A percentile compares a stretch with the other conserved stretches of the same genome.
Conservation (phyloP, 2,113 vertebrate genomes). For the Herpetotheres cachinnans region DNA sequence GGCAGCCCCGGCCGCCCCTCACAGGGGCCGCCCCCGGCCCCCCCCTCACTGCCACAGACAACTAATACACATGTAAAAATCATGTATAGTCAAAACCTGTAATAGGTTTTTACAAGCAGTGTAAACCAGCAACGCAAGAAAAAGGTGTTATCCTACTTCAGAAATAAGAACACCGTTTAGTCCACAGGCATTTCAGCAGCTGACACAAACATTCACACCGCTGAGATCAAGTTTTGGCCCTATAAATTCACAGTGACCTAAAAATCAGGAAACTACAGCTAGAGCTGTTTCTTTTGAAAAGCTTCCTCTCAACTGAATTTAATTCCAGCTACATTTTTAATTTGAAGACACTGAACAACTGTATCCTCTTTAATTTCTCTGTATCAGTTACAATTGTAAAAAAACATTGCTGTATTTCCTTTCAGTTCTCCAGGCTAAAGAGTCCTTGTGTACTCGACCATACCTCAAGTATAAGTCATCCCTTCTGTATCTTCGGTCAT, state of each 20-base stretch:
- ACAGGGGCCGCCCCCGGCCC: neutral
- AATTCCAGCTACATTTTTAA: neutral
- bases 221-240: neutral
- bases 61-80: neutral
- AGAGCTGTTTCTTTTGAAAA: neutral
- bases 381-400: neutral
- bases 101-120: neutral
- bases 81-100: neutral
- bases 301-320: neutral
- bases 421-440: neutral
- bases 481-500: neutral
- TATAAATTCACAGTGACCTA: neutral
- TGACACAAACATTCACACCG: neutral
- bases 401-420: neutral
- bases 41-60: neutral
- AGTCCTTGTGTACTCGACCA: neutral
- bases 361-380: neutral
- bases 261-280: neutral
- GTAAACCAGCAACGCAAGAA: neutral
- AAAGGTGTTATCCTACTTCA: neutral
- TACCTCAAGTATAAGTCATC: neutral
- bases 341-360: neutral
- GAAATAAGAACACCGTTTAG: neutral
- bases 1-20: accelerated
- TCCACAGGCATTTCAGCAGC: neutral